These are phyloP conservation scores for Mesorhabditis spiculigera DNA, from an alignment of 2,888 invertebrate species.

Conservation along the genomic window DNA sequence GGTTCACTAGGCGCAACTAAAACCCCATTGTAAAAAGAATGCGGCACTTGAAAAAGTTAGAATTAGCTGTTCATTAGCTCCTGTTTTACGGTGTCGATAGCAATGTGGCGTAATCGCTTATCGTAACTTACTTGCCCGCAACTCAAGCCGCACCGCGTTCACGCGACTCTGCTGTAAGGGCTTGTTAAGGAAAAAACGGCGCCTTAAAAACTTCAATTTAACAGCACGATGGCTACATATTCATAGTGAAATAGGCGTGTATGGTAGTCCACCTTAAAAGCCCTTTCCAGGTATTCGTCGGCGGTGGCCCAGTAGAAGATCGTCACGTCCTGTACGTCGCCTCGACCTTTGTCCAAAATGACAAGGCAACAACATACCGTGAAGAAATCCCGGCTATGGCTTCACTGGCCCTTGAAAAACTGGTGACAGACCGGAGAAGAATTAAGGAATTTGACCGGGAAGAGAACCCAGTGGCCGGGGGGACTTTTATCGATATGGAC, in stretches of 20 bases:
- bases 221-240: too few species aligned
- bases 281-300: conserved; percentile 12
- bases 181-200: too few species aligned
- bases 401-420: conserved; percentile 12
- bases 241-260: too few species aligned
- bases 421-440: too few species aligned
- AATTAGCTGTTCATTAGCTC: not conserved
- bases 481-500: conserved; percentile 15
- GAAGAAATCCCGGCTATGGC: conserved; percentile 24
- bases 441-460: conserved; percentile 17
- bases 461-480: conserved; percentile 15
- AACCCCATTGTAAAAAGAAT: not conserved
- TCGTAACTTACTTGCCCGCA: too few species aligned
- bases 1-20: not conserved
- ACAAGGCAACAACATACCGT: conserved; percentile 7
- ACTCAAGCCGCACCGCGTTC: too few species aligned
- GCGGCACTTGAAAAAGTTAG: not conserved
- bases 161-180: too few species aligned
- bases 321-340: conserved; percentile 47
- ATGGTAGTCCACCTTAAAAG: too few species aligned
- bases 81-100: too few species aligned
- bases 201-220: too few species aligned
- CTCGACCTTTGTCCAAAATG: conserved; percentile 31
- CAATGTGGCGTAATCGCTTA: too few species aligned
- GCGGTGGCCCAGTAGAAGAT: conserved; percentile 11